Evolutionary conservation across 2,113 vertebrate genomes (phyloP), one percentile per base, ranked within the genome.

Genomic region (Ictidomys tridecemlineatus): DNA sequence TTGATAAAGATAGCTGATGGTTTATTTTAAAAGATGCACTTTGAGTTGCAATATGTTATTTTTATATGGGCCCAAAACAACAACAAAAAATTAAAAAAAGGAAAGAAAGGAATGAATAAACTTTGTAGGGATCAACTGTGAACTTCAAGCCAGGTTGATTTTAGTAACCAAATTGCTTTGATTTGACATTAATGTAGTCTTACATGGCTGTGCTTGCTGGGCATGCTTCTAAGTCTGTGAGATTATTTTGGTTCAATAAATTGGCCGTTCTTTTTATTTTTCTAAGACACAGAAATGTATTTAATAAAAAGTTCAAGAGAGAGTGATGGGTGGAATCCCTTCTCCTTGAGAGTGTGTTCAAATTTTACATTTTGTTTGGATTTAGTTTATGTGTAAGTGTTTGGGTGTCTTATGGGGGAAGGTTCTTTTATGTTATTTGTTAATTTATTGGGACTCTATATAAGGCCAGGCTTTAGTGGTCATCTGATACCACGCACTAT

Each of bases 41-140:
- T 99, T 99, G 98, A 99, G 99, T 99, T 99, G 98, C 99, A 99
- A 99, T 98, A 99, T 73, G 98, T 99, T 99, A 99, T 99, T 99
- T 99, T 99, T 99, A 98, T 99, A 99, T 98, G 98, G 98, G 98
- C 98, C 98, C 98, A 98, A 99, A 98, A 97, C 92, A 80, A 96
- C 97, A 95, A 98, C 98, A 97, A 95, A 48, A 97, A 42, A 42
- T 42, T 39, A 98, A 97, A 91, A 97, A 77, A 94, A 95, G 56
- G 42, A 96, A 96, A 94, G 48, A 82, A 96, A 93, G 26, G 88
- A 92, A 95, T 77, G 91, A 98, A 97, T 97, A 98, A 97, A 98
- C 98, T 99, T 98, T 98, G 98, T 98, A 98, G 98, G 98, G 96
- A 98, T 98, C 98, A 97, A 98, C 98, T 99, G 98, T 99, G 99